phyloP scores from a whole-genome alignment of 2,888 invertebrate species.

The Ceraclea dissimilis region DNA sequence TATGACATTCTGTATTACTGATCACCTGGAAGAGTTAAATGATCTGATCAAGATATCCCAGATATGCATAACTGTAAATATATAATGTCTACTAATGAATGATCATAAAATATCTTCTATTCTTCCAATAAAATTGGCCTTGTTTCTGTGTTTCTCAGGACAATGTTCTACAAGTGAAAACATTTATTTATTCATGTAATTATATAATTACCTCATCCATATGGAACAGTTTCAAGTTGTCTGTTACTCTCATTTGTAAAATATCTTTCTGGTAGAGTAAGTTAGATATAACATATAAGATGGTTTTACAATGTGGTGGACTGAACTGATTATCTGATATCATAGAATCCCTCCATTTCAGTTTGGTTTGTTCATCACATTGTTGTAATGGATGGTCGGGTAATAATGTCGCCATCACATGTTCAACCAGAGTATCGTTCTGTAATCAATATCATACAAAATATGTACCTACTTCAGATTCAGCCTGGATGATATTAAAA shows the following conservation, averaged over 20 bases:
- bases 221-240: not conserved
- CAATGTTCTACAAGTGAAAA: no score
- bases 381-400: conserved; percentile 10
- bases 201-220: not conserved
- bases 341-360: conserved; percentile 7
- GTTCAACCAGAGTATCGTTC: conserved; percentile 6
- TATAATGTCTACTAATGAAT: no score
- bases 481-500: no score
- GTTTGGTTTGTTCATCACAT: not conserved
- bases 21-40: conserved; percentile 4
- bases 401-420: not conserved
- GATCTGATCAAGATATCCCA: no score
- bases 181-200: no score
- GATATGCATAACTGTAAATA: no score
- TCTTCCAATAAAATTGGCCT: no score
- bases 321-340: conserved; percentile 12
- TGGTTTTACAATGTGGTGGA: not conserved
- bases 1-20: conserved; percentile 3
- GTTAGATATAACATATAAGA: conserved; percentile 4
- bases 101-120: no score
- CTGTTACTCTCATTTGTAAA: not conserved
- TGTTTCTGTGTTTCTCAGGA: no score
- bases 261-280: conserved; percentile 2
- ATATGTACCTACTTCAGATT: no score
- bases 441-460: no score